Evolutionary conservation across 2,113 vertebrate genomes (phyloP).

Genomic region (Varanus komodoensis): DNA sequence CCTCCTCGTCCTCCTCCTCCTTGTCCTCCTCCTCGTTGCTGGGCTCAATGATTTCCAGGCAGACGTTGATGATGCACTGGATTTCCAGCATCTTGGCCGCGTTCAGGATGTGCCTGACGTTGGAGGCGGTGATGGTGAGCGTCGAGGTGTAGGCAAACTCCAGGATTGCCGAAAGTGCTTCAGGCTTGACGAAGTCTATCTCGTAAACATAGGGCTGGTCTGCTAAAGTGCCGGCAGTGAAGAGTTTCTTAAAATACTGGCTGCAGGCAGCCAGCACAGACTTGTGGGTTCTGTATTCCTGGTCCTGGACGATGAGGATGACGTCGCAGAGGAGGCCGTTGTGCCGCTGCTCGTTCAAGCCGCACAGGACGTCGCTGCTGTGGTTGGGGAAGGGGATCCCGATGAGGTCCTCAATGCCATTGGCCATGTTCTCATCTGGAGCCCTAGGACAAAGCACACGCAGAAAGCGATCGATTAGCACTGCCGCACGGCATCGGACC

Average conservation of each 20-base stretch:
- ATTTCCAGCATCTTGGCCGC: conserved; percentile 97
- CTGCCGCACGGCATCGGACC: too few species aligned
- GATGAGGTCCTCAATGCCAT: conserved; percentile 93
- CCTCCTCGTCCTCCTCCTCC: conserved; percentile 77
- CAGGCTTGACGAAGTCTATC: conserved; percentile 96
- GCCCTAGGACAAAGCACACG: conserved; percentile 75
- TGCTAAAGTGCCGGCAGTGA: conserved; percentile 87
- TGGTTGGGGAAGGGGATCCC: conserved; percentile 99
- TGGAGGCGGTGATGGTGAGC: conserved; percentile 93
- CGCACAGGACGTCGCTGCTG: conserved; percentile 95
- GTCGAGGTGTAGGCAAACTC: conserved; percentile 99
- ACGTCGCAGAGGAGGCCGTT: conserved; percentile 95
- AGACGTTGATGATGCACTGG: conserved; percentile 94
- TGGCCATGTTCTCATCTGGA: conserved; percentile 90
- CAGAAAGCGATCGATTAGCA: not conserved
- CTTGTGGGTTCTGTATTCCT: conserved; percentile 95
- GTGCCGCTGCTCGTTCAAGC: conserved; percentile 93
- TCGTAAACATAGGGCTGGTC: conserved; percentile 91
- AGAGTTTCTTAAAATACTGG: conserved; percentile 99
- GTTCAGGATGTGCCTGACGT: conserved; percentile 93
- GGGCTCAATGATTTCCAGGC: conserved; percentile 96
- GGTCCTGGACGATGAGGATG: conserved; percentile 93
- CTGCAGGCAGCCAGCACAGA: conserved; percentile 97
- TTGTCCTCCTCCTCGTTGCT: conserved; percentile 78
- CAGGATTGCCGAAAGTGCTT: conserved; percentile 95